A percentile compares a stretch with the other conserved stretches of the same genome.
These are phyloP conservation scores for Chondrilla cf. caribensis DNA, from an alignment of 37 sponge, comb jelly and placozoan genomes.

Conservation along the genomic window DNA sequence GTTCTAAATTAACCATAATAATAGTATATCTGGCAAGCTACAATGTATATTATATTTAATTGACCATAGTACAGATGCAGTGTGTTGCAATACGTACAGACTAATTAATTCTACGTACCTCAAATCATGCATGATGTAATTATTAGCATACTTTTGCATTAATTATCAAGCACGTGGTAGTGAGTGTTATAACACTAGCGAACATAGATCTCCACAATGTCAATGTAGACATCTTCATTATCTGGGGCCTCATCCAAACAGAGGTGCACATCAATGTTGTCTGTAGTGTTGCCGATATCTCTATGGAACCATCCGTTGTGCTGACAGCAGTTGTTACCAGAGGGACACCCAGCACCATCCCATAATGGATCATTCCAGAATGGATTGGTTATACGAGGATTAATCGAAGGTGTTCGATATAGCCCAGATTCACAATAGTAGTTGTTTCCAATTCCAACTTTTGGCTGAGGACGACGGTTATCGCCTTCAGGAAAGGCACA, in stretches of 20 bases:
- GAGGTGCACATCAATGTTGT: not conserved
- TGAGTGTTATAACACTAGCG: not conserved
- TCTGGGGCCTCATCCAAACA: not conserved
- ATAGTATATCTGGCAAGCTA: too few species aligned
- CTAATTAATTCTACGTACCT: too few species aligned
- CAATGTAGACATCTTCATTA: slow-evolving; percentile 4
- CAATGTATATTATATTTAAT: too few species aligned
- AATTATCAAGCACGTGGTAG: too few species aligned
- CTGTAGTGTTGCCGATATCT: not conserved
- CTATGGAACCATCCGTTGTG: slow-evolving; percentile 11
- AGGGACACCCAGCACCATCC: not conserved
- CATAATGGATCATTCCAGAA: slow-evolving; percentile 11
- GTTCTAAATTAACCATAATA: too few species aligned
- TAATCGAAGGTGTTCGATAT: not conserved
- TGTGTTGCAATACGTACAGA: too few species aligned
- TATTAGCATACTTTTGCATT: too few species aligned
- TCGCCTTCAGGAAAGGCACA: not conserved
- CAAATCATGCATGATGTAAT: too few species aligned
- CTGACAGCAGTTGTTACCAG: slow-evolving; percentile 8
- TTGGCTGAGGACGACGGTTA: not conserved
- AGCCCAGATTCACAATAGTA: slow-evolving; percentile 2
- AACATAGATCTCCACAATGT: slow-evolving; percentile 8
- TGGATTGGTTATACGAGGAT: not conserved
- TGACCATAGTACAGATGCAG: too few species aligned
- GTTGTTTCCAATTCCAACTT: not conserved